phyloP scores from a whole-genome alignment of 2,797 vertebrate genomes.

The Arrhamphus sclerolepis region DNA sequence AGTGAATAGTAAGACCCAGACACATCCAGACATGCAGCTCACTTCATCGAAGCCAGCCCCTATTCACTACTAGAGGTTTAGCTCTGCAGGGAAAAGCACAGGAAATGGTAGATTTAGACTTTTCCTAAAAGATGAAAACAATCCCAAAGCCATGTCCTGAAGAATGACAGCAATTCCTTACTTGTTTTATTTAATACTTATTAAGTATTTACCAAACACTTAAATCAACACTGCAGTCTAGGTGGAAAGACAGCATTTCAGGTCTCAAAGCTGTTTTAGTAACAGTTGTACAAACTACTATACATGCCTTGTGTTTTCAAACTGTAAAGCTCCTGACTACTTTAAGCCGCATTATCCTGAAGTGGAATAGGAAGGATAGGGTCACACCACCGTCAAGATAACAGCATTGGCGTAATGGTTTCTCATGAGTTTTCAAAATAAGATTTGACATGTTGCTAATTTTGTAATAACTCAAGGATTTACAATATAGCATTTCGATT shows the following conservation, averaged over 20 bases:
- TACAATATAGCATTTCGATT: too few species aligned
- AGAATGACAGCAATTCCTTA: neutral
- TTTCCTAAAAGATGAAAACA: neutral
- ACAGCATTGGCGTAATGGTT: neutral
- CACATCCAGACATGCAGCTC: conserved; percentile 39
- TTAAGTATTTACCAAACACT: too few species aligned
- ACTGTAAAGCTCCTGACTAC: conserved; percentile 55
- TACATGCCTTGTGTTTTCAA: conserved; percentile 44
- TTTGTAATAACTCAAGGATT: too few species aligned
- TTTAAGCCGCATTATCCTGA: conserved; percentile 79
- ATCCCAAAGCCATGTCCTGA: neutral
- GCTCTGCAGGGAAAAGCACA: neutral
- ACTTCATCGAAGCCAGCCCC: conserved; percentile 13
- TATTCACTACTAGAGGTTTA: neutral
- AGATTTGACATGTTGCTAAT: neutral
- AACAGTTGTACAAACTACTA: neutral
- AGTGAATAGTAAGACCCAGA: conserved; percentile 48
- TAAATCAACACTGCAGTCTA: neutral
- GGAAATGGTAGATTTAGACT: neutral
- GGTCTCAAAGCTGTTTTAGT: neutral
- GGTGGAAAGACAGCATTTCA: neutral
- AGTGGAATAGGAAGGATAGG: conserved; percentile 65
- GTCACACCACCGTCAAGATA: conserved; percentile 20
- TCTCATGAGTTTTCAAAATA: conserved; percentile 35
- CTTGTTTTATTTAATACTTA: too few species aligned